Percentiles rank a stretch among this genome's conserved stretches.
Conservation (phyloP, 1,140 invertebrate genomes). For the Ips typographus region DNA sequence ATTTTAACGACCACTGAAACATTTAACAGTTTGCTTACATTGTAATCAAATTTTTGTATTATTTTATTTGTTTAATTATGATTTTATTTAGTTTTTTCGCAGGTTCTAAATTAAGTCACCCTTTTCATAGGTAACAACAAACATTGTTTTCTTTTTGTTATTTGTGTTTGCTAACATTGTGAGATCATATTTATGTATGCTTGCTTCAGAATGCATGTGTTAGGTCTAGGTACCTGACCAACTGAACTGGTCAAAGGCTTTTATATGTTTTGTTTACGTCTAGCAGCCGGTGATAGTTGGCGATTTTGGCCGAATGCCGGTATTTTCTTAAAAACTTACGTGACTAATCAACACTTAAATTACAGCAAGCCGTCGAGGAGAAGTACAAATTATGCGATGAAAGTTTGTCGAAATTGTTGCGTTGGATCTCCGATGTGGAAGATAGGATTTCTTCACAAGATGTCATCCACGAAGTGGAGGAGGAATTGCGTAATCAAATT, state of each 20-base stretch:
- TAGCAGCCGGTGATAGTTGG: too few relatives aligned
- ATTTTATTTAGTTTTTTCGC: conserved; percentile 41
- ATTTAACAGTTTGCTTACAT: too few relatives aligned
- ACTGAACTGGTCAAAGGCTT: neutral
- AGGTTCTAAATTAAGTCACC: conserved; percentile 42
- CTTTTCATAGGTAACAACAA: conserved; percentile 40
- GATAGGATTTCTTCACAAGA: conserved; percentile 85
- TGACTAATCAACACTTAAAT: conserved; percentile 17
- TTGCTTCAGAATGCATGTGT: conserved; percentile 45
- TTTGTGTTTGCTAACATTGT: conserved; percentile 40
- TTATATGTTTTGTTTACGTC: neutral
- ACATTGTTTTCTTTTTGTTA: conserved; percentile 37
- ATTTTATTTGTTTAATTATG: conserved; percentile 33
- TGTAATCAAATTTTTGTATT: conserved; percentile 6
- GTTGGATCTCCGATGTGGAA: conserved; percentile 87
- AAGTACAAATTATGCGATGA: conserved; percentile 90
- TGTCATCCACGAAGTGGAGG: conserved; percentile 82
- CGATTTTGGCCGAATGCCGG: too few relatives aligned
- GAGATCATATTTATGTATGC: conserved; percentile 42
- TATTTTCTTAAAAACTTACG: too few relatives aligned
- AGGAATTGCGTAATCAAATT: conserved; percentile 87
- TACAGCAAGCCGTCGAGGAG: conserved; percentile 90
- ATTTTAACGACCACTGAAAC: too few relatives aligned
- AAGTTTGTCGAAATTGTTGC: conserved; percentile 77
- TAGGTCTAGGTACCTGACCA: conserved; percentile 15